A percentile compares a stretch with the other conserved stretches of the same genome.
Evolutionary conservation across 2,113 vertebrate genomes (phyloP).

Genomic region (Taxidea taxus): DNA sequence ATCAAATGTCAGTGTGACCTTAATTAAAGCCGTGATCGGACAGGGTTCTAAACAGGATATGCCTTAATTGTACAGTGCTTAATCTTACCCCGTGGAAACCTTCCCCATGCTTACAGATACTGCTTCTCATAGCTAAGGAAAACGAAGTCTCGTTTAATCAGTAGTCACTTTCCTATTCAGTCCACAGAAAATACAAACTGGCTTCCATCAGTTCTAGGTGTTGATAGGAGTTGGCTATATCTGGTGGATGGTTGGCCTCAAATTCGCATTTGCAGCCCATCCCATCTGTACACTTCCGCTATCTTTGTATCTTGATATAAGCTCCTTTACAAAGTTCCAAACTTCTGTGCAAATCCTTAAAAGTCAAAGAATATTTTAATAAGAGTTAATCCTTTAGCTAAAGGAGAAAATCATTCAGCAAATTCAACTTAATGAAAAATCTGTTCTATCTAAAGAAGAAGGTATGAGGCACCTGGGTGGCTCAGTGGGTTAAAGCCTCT

Average conservation of each 20-base stretch:
- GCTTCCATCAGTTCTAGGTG: not conserved
- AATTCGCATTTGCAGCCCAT: not conserved
- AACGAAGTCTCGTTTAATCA: not conserved
- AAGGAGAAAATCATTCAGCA: not conserved
- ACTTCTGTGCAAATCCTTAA: not conserved
- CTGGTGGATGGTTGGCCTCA: not conserved
- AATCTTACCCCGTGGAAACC: not conserved
- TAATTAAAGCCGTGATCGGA: not conserved
- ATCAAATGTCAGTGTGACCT: not conserved
- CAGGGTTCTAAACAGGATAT: not conserved
- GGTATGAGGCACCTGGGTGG: too few species aligned
- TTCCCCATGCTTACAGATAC: not conserved
- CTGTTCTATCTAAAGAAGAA: not conserved
- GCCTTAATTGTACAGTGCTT: not conserved
- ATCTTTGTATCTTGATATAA: not conserved
- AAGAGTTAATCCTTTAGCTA: not conserved
- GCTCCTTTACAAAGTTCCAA: not conserved
- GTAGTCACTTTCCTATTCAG: not conserved
- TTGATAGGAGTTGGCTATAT: not conserved
- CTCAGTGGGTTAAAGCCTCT: too few species aligned
- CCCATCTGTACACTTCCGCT: not conserved
- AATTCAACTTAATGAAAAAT: conserved; percentile 7
- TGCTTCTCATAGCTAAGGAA: not conserved
- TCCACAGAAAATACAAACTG: not conserved
- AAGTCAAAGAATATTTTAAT: not conserved